Evolutionary conservation across 2,113 vertebrate species (phyloP).

Genomic region (Lepus europaeus): DNA sequence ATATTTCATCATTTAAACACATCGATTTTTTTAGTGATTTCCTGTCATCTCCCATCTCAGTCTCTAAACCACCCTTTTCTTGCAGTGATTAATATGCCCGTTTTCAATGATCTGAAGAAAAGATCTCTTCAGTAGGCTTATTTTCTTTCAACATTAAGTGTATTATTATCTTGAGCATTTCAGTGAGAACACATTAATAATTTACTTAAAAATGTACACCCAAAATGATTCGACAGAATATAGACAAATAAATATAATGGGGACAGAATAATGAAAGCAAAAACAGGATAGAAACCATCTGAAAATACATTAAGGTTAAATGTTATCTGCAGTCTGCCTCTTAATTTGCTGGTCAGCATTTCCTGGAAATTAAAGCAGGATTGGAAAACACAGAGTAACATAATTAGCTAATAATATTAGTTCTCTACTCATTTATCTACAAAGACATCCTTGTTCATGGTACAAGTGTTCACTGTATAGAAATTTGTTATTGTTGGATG

Average conservation of each 20-base stretch:
- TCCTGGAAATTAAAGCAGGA: conserved; percentile 17
- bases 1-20: conserved; percentile 70
- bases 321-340: neutral
- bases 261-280: conserved; percentile 27
- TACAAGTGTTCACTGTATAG: neutral
- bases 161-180: neutral
- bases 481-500: neutral
- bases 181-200: conserved; percentile 23
- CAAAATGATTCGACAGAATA: neutral
- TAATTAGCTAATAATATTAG: neutral
- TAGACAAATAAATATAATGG: neutral
- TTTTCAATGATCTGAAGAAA: conserved; percentile 50
- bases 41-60: conserved; percentile 61
- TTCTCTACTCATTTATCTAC: neutral
- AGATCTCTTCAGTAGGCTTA: conserved; percentile 24
- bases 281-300: neutral
- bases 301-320: neutral
- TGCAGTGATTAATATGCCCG: conserved; percentile 59
- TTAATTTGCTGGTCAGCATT: neutral
- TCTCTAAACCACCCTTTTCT: conserved; percentile 50
- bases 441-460: neutral
- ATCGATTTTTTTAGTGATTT: conserved; percentile 79
- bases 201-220: neutral
- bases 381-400: neutral
- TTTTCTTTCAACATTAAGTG: conserved; percentile 27